Percentiles rank a stretch among this genome's conserved stretches.
Evolutionary conservation across 53 echinoderm and acorn worm species (phyloP).

Genomic region (Luidia sarsii): DNA sequence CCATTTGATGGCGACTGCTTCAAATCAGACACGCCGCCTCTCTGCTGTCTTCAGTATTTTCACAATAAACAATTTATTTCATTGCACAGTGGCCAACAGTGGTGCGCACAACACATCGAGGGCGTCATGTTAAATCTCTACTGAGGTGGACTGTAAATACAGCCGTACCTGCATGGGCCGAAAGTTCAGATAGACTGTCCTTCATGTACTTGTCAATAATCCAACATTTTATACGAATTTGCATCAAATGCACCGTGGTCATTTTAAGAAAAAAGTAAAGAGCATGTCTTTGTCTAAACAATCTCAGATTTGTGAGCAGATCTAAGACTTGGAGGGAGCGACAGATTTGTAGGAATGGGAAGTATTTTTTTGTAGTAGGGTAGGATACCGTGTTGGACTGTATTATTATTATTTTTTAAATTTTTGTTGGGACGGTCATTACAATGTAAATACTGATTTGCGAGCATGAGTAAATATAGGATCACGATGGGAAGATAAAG

Average conservation of each 20-base stretch:
- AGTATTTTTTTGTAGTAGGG: neutral
- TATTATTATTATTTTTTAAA: neutral
- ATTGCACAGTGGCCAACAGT: too few relatives aligned
- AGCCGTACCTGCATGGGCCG: neutral
- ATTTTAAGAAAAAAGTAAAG: too few relatives aligned
- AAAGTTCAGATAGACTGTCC: neutral
- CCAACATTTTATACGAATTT: constrained; percentile 1
- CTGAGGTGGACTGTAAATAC: constrained; percentile 39
- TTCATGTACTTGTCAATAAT: neutral
- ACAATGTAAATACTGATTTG: constrained; percentile 53
- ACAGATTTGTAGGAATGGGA: too few relatives aligned
- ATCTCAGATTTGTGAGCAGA: too few relatives aligned
- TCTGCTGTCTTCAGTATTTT: too few relatives aligned
- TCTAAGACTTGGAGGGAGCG: too few relatives aligned
- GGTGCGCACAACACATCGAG: too few relatives aligned
- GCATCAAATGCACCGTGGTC: constrained; percentile 49
- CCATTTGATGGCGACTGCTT: too few relatives aligned
- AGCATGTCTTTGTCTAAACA: too few relatives aligned
- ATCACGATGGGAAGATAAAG: constrained; percentile 21
- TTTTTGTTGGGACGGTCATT: neutral
- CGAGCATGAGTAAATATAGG: constrained; percentile 39
- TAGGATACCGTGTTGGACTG: neutral
- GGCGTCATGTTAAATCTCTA: too few relatives aligned
- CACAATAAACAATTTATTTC: too few relatives aligned
- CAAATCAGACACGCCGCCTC: too few relatives aligned